Evolutionary conservation across 2,888 invertebrate genomes (phyloP), one percentile per base, ranked within the genome.

Genomic region (Drosophila buzzatii): DNA sequence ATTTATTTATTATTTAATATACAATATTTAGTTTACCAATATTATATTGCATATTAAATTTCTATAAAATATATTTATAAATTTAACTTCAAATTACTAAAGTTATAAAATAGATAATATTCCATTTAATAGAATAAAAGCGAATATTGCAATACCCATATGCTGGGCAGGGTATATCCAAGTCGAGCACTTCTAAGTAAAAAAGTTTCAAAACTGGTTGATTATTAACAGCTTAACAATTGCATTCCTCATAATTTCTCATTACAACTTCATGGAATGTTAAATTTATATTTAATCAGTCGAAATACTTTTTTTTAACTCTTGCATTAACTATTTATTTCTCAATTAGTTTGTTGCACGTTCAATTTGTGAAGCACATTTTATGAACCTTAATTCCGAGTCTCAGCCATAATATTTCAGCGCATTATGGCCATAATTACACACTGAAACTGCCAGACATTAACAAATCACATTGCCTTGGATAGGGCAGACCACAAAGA

Each of bases 391-490:
- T 60, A 52, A 57, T 51, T 47, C 10, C 51, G 44, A 51, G 63
- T 52, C 39, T 35, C 16, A 53, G 51, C 45, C n/a, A 20, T 33
- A 64, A 60, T 75, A 45, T 52, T 44, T 23, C 4, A 44, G 52
- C 44, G n/a, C 39, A 66, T 58, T 69, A 63, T 37, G 58, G 56
- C 45, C 56, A 63, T 82, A 85, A 79, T 79, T 84, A 52, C 63
- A 56, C 49, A 39, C 20, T 39, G 41, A 37, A 47, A 80, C 69
- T 68, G 74, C 57, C 63, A 74, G 55, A 61, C 74, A 74, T 77
- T 85, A 74, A 88, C 71, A 82, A 82, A 58, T 62, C 66, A 67
- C 69, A 65, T 76, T 49, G 37, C 20, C 37, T 33, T 59, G 62
- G 47, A 37, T 51, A 61, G 18, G 9, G 23, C 39, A 23, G n/a